Percentiles rank a stretch among this genome's conserved stretches.
These are phyloP conservation scores for Cassiopea xamachana DNA, from an alignment of 30 jellyfish, hydroid and myxozoan species.

Conservation along the genomic window DNA sequence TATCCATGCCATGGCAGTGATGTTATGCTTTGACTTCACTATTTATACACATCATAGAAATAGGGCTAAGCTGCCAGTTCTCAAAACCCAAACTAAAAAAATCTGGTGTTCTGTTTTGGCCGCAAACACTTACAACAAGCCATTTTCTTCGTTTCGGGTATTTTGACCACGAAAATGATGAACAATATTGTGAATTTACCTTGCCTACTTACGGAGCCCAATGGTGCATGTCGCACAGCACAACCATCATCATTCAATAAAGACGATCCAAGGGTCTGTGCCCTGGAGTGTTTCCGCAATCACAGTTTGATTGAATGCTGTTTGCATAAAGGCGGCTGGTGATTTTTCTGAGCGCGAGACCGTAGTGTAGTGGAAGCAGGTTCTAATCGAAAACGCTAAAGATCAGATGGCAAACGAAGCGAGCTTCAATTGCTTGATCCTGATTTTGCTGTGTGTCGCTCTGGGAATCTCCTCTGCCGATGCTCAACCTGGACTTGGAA, in stretches of 20 bases:
- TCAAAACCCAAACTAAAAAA: no score
- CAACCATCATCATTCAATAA: not conserved
- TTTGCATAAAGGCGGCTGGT: not conserved
- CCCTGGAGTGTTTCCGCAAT: slow-evolving; percentile 13
- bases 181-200: not conserved
- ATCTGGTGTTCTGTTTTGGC: no score
- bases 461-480: not conserved
- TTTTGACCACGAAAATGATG: not conserved
- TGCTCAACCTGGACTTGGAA: not conserved
- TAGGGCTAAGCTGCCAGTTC: no score
- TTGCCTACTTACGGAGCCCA: not conserved
- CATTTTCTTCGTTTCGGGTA: no score
- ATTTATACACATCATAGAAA: no score
- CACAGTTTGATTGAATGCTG: not conserved
- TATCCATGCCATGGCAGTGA: no score
- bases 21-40: no score
- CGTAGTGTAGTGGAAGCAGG: not conserved
- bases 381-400: not conserved
- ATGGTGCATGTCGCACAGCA: not conserved
- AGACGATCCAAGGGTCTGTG: slow-evolving; percentile 1
- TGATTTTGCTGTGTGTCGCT: not conserved
- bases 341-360: not conserved
- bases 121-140: no score
- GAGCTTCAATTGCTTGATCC: not conserved
- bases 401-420: not conserved